Base-by-base conservation (phyloP, 2,113 vertebrate genomes). In the Caranx melampygus region DNA sequence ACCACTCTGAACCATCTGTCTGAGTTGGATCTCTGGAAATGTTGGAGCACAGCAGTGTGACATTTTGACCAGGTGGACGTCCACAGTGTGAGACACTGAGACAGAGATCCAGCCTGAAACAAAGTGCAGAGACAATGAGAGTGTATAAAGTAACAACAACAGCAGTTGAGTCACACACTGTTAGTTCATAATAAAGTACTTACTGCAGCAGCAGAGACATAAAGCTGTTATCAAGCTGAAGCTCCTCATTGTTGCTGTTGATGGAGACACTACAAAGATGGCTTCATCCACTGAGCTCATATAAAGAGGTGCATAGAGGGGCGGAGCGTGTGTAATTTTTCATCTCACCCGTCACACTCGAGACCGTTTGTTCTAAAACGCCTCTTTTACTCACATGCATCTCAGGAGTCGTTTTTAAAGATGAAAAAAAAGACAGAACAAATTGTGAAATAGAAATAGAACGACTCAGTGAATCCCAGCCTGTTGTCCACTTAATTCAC, bases 1-100 rank as follows among this genome's bases (percentile, higher is more conserved):
- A 33, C 57, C 33, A 65, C 3, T 82, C 21, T 79, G 55, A 54
- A 84, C 77, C 72, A 80, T 16, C 14, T 15, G 45, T 16, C 14
- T 42, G 40, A 42, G 40, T 42, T 42, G 40, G 7, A 42, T 9
- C 2, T 42, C 8, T 42, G 40, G 40, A 42, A 42, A 42, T 42
- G 40, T 42, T 42, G 40, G 40, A 42, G 40, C 40, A 42, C 10
- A 2, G 40, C 40, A 42, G 40, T 42, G 40, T 42, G 40, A 42
- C 40, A 2, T 42, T 10, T 42, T 42, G 1, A 42, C 40, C 40
- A 42, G 40, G 11, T 42, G 40, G 40, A 42, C 40, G 37, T 57
- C 26, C 40, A 42, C 40, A 42, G 10, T 42, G 8, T 42, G 40
- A 42, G 40, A 42, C 10, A 42, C 40, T 9, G 40, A 42, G 40